Evolutionary conservation across 2,888 invertebrate species (phyloP), one percentile per base, ranked within the genome.

Genomic region (Lobophora halterata): DNA sequence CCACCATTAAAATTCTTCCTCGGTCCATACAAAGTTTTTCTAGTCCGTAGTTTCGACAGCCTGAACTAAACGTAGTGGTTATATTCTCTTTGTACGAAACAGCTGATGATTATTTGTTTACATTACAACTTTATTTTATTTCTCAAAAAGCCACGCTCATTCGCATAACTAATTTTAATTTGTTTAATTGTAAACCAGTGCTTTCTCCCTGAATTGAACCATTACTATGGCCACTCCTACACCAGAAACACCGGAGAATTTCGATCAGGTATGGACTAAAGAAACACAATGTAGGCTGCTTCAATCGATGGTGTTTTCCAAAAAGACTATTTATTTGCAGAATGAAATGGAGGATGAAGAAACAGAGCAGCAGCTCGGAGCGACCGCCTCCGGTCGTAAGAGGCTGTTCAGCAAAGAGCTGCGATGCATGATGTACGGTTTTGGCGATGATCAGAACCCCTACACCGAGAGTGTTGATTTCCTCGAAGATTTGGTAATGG

Each of bases 351-450:
- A 93, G 56, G 95, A 93, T 65, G 93, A 93, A 47, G 92, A 93
- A 39, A 88, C 91, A 5, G 92, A 92, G 47, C 92, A 92, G 47
- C 83, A 91, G 45, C 85, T 93, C 38, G 93, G 92, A 1, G 89
- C 90, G 0, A 91, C 91, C 17, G 89, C 91, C 5, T 88, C 91
- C 1, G 95, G 95, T 2, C 89, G 95, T 16, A 97, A 97, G 74
- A 88, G 97, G 24, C 74, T 97, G 1, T 97, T 97, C 58, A 96
- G 96, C 40, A 97, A 97, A 79, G 97, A 97, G 77, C 79, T 98
- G 21, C 90, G 97, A 14, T 97, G 97, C 60, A 99, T 99, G 99
- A 98, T 99, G 97, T 99, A 97, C 76, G 99, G 99, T 0, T 99
- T 99, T 89, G 99, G 99, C 2, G 99, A 99, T 78, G 99, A 99